A percentile compares a stretch with the other conserved stretches of the same genome.
phyloP scores from a whole-genome alignment of 2,797 vertebrate genomes.

The Rhinichthys osculus region DNA sequence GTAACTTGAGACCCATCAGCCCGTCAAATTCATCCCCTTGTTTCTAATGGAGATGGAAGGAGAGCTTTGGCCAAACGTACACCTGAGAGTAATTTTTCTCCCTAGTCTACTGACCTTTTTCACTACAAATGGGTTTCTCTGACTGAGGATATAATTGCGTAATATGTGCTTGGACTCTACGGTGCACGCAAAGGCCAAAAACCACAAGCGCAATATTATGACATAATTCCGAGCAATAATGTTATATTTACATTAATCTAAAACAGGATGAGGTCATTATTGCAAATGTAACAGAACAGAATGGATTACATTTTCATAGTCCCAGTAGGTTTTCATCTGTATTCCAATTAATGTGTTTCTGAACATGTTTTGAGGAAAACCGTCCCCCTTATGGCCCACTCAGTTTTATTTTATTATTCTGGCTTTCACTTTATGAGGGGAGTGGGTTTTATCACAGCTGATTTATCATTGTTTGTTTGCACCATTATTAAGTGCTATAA shows the following conservation, averaged over 20 bases:
- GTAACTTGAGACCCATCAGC: conserved; percentile 50
- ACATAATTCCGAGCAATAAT: conserved; percentile 37
- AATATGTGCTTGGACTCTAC: conserved; percentile 4
- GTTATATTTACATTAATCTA: conserved; percentile 32
- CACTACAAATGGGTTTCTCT: conserved; percentile 36
- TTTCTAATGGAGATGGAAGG: conserved; percentile 53
- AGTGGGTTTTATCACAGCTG: conserved; percentile 16
- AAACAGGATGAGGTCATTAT: conserved; percentile 43
- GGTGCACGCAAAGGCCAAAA: conserved; percentile 21
- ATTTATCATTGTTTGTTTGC: background rate
- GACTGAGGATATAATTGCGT: conserved; percentile 40
- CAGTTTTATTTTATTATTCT: conserved; percentile 20
- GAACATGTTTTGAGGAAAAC: background rate
- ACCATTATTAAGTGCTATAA: conserved; percentile 10
- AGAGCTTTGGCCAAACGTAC: conserved; percentile 34
- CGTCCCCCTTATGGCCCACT: background rate
- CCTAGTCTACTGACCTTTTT: conserved; percentile 50
- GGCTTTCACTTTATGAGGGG: conserved; percentile 15
- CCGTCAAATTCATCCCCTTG: conserved; percentile 51
- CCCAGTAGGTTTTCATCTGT: conserved; percentile 28
- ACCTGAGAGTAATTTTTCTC: conserved; percentile 48
- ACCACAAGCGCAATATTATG: conserved; percentile 22
- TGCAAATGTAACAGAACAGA: conserved; percentile 44
- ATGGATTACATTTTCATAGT: conserved; percentile 53
- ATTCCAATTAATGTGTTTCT: background rate